A percentile compares a stretch with the other conserved stretches of the same genome.
These are phyloP conservation scores for Oreotrochilus melanogaster DNA, from an alignment of 2,113 vertebrate genomes.

Conservation along the genomic window DNA sequence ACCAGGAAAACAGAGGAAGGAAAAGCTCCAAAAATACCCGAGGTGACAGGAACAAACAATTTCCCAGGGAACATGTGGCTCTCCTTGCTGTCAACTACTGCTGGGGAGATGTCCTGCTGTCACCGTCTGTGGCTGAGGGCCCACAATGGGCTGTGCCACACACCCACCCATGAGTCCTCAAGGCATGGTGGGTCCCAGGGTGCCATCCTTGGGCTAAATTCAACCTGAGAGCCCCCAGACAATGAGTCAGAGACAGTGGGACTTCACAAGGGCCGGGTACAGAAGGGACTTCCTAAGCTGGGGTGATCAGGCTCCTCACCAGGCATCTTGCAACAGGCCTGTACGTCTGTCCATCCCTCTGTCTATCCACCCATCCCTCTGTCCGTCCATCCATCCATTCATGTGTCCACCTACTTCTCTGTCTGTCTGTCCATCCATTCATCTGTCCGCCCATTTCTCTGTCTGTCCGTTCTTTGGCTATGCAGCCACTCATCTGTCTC, in stretches of 20 bases:
- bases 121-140: neutral
- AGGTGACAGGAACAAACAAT: constrained; percentile 46
- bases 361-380: no score
- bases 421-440: neutral
- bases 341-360: neutral
- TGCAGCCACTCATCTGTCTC: neutral
- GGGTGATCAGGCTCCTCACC: neutral
- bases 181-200: rapidly evolving
- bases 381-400: neutral
- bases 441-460: no score
- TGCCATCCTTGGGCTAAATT: neutral
- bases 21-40: constrained; percentile 23
- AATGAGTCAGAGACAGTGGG: neutral
- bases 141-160: neutral
- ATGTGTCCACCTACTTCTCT: no score
- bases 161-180: neutral
- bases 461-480: no score
- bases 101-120: neutral
- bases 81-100: neutral
- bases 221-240: neutral
- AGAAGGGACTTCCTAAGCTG: neutral
- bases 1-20: neutral
- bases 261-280: neutral
- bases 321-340: neutral
- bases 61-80: constrained; percentile 24